Evolutionary conservation across 2,888 invertebrate genomes (phyloP), one percentile per base, ranked within the genome.

Genomic region (Agrenia bidenticulata): DNA sequence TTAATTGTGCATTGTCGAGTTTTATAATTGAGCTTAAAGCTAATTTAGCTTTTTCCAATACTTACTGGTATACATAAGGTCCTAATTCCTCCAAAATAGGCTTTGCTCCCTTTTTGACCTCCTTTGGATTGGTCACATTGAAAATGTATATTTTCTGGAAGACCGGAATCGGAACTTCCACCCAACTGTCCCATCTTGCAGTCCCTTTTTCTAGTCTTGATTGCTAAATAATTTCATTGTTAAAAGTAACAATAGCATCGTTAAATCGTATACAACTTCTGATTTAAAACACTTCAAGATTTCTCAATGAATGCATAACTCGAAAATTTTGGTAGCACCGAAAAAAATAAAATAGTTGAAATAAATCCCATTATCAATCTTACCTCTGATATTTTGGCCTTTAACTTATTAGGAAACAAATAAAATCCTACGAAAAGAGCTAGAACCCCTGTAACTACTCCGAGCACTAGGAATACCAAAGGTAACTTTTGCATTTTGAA

Each of bases 61-160:
- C 63, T 67, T 59, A 73, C 73, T 66, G 64, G 45, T 70, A 73
- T 11, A 72, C 69, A 55, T 69, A 70, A 42, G 73, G 73, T 11
- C 73, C 73, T 15, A 66, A 39, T 64, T 73, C 68, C 42, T 70
- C 63, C 15, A 72, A 61, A 41, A 64, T 57, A 19, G 70, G 70
- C 27, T 65, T 72, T n/a, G 26, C 62, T 11, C 73, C 73, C 39
- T 65, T 51, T 9, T 9, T 13, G 13, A 72, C 68, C 15, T 70
- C 67, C 1, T 62, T 21, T 1, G 67, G 63, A 55, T 71, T 73
- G 1, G 69, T 68, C 11, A 72, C 66, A 45, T 68, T 69, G 45
- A 73, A 72, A 41, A 73, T 41, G 37, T 68, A 63, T 19, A 73
- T 55, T 24, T 59, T 66, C 45, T 70, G 61, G 45, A 64, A 67